Base-by-base conservation (phyloP, 2,888 invertebrate species). In the Cremastobaeus sp. region DNA sequence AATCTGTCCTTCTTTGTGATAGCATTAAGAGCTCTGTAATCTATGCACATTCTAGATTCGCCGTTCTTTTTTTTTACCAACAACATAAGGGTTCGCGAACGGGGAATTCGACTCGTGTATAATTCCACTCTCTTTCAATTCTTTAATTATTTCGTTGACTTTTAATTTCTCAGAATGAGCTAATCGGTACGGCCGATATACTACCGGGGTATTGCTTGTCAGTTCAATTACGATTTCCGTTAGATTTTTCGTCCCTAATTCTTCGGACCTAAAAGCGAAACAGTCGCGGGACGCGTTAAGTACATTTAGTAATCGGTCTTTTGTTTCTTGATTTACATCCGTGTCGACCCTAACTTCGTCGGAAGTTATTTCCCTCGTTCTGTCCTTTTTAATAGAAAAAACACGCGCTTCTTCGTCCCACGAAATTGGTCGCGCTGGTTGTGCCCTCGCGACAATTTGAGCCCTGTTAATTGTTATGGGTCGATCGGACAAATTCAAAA, bases 21-120 rank as follows among this genome's bases (percentile, higher is more conserved):
- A 48, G 77, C 77, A 50, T 83, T 83, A 15, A 84, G 41, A 17
- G 69, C 64, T 2, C 82, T 41, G 50, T 77, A 83, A 66, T 84
- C 81, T 0, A 82, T 70, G 62, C 82, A 82, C 48, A 82, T 64
- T 8, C 82, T 47, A n/a, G 66, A 30, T n/a, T 80, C 78, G 25
- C 82, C 81, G 4, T 45, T 72, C 54, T 79, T 81, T 57, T 81
- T 81, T 11, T 66, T 66, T 0, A 83, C 82, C 0, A 83, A 32
- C 1, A 83, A 47, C 0, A 78, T 57, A 0, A n/a, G 81, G 82
- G n/a, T 78, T 79, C 8, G 39, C 28, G 9, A 55, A 65, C 0
- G 65, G 35, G 0, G 39, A 65, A 12, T 17, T 21, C 1, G 69
- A 77, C 15, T 77, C 73, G 0, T 76, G 59, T 9, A 81, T 35